These are phyloP conservation scores for Scaptomyza flava DNA, from an alignment of 2,888 invertebrate species.

Conservation along the genomic window DNA sequence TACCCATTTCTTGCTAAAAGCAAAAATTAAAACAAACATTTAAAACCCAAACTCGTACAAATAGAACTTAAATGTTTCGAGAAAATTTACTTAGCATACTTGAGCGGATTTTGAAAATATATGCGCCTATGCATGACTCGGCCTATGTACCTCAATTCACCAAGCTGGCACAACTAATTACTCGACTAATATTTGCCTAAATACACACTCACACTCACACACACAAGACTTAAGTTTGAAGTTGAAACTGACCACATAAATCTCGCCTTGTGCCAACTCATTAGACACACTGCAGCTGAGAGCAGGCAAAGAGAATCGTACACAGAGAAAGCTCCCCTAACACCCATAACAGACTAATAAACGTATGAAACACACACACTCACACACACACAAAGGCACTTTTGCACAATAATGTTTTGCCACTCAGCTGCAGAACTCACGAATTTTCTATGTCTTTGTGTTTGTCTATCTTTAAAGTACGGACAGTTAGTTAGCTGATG, in stretches of 20 bases:
- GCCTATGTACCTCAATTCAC: slow-evolving; percentile 2
- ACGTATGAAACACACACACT: slow-evolving; percentile 6
- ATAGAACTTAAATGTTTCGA: slow-evolving; percentile 1
- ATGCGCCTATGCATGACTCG: neutral
- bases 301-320: neutral
- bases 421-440: slow-evolving; percentile 38
- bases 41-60: slow-evolving; percentile 1
- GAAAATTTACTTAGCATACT: slow-evolving; percentile 20
- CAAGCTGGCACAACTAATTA: slow-evolving; percentile 57
- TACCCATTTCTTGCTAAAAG: slow-evolving; percentile 1
- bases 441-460: slow-evolving; percentile 1
- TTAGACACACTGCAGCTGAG: slow-evolving; percentile 27
- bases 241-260: slow-evolving; percentile 42
- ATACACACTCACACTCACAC: slow-evolving; percentile 14
- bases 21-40: slow-evolving; percentile 6
- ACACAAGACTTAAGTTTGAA: slow-evolving; percentile 9
- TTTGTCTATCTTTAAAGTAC: slow-evolving; percentile 1
- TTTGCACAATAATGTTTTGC: slow-evolving; percentile 30
- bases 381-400: neutral
- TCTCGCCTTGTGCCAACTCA: slow-evolving; percentile 44
- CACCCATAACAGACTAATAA: slow-evolving; percentile 11
- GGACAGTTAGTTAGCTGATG: slow-evolving; percentile 10
- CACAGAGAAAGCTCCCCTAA: neutral
- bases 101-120: slow-evolving; percentile 1
- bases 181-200: slow-evolving; percentile 62